Conservation (phyloP, 1,140 invertebrate genomes). For the Oreohelix idahoensis region DNA sequence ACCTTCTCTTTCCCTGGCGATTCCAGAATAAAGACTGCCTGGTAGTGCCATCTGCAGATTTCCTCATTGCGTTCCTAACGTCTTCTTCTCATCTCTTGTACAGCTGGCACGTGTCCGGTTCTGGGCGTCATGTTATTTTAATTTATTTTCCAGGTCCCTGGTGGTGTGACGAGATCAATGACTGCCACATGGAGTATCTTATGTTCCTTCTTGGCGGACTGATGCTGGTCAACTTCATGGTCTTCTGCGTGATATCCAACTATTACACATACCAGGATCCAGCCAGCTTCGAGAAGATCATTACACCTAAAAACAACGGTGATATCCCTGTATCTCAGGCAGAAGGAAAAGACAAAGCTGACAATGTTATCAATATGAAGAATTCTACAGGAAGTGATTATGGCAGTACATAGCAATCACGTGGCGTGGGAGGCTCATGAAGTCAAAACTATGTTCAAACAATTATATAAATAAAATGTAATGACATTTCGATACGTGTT, state of each 20-base stretch:
- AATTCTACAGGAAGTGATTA: neutral
- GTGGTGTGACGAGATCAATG: slow-evolving; percentile 71
- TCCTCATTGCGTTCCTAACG: too few species aligned
- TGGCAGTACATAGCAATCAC: neutral
- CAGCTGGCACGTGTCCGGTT: too few species aligned
- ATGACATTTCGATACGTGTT: too few species aligned
- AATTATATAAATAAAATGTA: too few species aligned
- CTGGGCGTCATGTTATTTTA: too few species aligned
- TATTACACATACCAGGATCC: slow-evolving; percentile 40
- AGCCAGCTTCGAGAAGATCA: neutral
- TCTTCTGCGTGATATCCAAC: slow-evolving; percentile 20
- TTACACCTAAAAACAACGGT: neutral
- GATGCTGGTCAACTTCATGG: slow-evolving; percentile 49
- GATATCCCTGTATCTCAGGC: neutral
- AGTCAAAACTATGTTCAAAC: too few species aligned
- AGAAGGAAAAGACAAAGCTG: neutral
- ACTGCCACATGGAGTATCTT: slow-evolving; percentile 71
- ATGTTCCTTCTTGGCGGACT: slow-evolving; percentile 72
- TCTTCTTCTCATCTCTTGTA: too few species aligned
- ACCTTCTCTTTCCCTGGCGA: too few species aligned
- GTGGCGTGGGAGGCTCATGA: too few species aligned
- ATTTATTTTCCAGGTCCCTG: slow-evolving; percentile 63
- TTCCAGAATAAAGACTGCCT: too few species aligned
- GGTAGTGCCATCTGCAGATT: too few species aligned
- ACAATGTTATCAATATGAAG: neutral